Evolutionary conservation across 1,140 invertebrate genomes (phyloP).

Genomic region (Drosophila grimshawi): DNA sequence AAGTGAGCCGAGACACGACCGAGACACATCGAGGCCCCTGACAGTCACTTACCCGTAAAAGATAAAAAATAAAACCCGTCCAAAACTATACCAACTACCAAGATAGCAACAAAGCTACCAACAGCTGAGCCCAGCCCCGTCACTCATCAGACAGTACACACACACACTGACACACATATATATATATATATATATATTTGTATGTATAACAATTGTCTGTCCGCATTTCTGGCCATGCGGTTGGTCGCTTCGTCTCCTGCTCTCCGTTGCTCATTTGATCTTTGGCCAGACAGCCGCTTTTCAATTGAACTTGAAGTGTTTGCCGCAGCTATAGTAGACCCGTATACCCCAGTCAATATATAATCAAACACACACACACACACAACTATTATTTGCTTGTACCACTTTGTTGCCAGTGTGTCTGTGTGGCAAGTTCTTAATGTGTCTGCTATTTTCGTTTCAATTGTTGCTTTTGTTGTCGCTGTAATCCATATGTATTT

Average conservation of each 20-base stretch:
- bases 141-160: constrained; percentile 29
- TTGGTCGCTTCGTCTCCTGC: constrained; percentile 54
- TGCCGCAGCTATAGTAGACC: constrained; percentile 16
- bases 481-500: constrained; percentile 17
- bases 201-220: constrained; percentile 48
- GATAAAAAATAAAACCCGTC: constrained; percentile 58
- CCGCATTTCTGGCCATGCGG: constrained; percentile 62
- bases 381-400: constrained; percentile 14
- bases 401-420: constrained; percentile 22
- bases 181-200: not conserved
- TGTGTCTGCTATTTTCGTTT: constrained; percentile 7
- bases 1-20: constrained; percentile 53
- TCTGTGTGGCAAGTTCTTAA: constrained; percentile 36
- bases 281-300: constrained; percentile 62
- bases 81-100: constrained; percentile 46
- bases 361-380: constrained; percentile 18
- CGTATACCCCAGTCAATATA: not conserved
- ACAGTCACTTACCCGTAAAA: constrained; percentile 50
- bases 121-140: constrained; percentile 51
- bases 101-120: constrained; percentile 13
- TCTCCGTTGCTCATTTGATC: constrained; percentile 43
- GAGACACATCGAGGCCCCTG: constrained; percentile 47
- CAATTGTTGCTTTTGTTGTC: constrained; percentile 2
- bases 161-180: not conserved
- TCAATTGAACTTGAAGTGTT: constrained; percentile 81